phyloP scores from a whole-genome alignment of 2,888 invertebrate genomes.

The Calameuta filiformis region DNA sequence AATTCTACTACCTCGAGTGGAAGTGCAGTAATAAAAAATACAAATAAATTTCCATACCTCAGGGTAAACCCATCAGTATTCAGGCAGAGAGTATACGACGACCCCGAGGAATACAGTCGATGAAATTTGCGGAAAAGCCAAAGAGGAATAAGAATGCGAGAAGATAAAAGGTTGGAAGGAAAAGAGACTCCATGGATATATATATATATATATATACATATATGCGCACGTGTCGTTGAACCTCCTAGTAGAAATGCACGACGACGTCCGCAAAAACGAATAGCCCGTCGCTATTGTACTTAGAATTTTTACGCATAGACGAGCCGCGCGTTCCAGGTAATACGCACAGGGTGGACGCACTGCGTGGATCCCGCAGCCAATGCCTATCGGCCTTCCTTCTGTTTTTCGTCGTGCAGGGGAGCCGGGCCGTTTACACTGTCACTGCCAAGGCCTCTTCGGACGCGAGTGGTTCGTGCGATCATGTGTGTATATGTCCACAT shows the following conservation, averaged over 20 bases:
- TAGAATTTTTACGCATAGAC: neutral
- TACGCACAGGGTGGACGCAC: neutral
- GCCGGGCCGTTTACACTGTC: conserved; percentile 16
- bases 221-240: neutral
- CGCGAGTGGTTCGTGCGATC: neutral
- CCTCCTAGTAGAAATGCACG: neutral
- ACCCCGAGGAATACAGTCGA: neutral
- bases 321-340: neutral
- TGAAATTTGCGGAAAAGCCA: neutral
- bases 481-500: neutral
- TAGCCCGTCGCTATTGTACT: neutral
- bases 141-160: neutral
- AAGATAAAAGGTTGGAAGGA: neutral
- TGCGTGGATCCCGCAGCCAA: neutral
- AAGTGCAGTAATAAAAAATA: neutral
- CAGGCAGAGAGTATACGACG: neutral
- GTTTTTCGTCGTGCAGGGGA: neutral
- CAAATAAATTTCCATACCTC: neutral
- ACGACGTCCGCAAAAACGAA: neutral
- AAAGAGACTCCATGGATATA: neutral
- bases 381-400: neutral
- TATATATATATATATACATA: neutral
- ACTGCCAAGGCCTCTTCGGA: conserved; percentile 34
- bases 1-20: neutral
- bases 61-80: neutral